Conservation (phyloP, 2,113 vertebrate species). For the Coregonus clupeaformis region DNA sequence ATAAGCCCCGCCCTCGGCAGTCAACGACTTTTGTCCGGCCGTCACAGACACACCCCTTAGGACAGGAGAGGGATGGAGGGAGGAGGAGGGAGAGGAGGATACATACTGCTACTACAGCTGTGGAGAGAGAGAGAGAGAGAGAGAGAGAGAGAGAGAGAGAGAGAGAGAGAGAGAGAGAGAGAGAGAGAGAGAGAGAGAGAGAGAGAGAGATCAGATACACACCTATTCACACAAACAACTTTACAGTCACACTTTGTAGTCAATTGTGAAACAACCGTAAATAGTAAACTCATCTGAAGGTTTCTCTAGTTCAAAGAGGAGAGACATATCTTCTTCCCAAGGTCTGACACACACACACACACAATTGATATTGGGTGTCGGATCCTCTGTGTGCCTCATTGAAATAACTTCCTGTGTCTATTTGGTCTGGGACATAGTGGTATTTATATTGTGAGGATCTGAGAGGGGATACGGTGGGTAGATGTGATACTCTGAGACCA, state of each 20-base stretch:
- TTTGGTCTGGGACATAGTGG: conserved; percentile 53
- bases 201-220: conserved; percentile 2
- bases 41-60: conserved; percentile 84
- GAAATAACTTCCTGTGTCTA: conserved; percentile 63
- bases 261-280: too few relatives aligned
- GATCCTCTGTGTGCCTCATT: conserved; percentile 53
- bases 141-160: not conserved
- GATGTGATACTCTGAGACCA: too few relatives aligned
- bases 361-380: conserved; percentile 61
- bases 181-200: not conserved
- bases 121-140: conserved; percentile 39
- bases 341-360: conserved; percentile 41
- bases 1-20: conserved; percentile 84
- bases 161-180: not conserved
- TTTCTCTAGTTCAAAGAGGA: not conserved
- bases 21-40: conserved; percentile 81
- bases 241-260: conserved; percentile 46
- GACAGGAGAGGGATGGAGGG: conserved; percentile 73
- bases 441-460: conserved; percentile 19
- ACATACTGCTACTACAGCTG: conserved; percentile 73
- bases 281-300: not conserved
- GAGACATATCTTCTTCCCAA: not conserved
- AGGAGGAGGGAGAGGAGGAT: conserved; percentile 59
- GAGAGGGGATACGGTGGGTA: too few relatives aligned
- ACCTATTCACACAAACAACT: conserved; percentile 44